A percentile compares a stretch with the other conserved stretches of the same genome.
Conservation (phyloP, 1,140 invertebrate genomes). For the Subanguina moxae region DNA sequence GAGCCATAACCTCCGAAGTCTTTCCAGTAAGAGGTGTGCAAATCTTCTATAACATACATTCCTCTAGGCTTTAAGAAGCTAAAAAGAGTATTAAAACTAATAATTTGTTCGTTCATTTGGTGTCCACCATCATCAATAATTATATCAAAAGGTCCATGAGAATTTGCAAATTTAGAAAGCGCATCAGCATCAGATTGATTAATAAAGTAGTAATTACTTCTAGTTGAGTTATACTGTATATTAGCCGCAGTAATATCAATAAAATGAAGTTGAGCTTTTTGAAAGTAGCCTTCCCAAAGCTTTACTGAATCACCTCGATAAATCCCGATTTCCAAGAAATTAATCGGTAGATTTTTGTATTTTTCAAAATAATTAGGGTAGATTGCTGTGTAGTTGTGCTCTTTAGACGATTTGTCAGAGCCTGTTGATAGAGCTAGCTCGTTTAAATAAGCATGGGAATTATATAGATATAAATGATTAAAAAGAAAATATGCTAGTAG, state of each 20-base stretch:
- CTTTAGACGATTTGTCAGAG: slow-evolving; percentile 1
- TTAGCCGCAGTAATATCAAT: slow-evolving; percentile 7
- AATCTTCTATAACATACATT: slow-evolving; percentile 17
- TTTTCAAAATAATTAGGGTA: slow-evolving; percentile 8
- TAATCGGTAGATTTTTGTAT: background rate
- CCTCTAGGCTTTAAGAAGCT: background rate
- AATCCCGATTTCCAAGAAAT: slow-evolving; percentile 11
- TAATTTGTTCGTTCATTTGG: background rate
- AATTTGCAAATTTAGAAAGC: background rate
- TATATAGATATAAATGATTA: no score
- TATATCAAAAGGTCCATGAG: slow-evolving; percentile 9
- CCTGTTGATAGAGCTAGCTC: background rate
- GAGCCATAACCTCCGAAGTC: background rate
- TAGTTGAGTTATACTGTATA: background rate
- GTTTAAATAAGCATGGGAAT: no score
- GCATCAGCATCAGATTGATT: slow-evolving; percentile 1
- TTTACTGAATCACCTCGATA: slow-evolving; percentile 5
- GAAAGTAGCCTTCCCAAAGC: slow-evolving; percentile 16
- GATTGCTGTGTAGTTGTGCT: slow-evolving; percentile 13
- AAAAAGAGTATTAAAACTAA: slow-evolving; percentile 3
- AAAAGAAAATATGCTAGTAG: no score
- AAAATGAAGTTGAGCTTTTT: slow-evolving; percentile 14
- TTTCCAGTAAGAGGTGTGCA: slow-evolving; percentile 15
- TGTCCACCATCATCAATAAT: slow-evolving; percentile 19
- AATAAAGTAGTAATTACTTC: slow-evolving; percentile 15